Conservation (phyloP, 2,888 invertebrate genomes). For the Sinodicranocentrus sp. region DNA sequence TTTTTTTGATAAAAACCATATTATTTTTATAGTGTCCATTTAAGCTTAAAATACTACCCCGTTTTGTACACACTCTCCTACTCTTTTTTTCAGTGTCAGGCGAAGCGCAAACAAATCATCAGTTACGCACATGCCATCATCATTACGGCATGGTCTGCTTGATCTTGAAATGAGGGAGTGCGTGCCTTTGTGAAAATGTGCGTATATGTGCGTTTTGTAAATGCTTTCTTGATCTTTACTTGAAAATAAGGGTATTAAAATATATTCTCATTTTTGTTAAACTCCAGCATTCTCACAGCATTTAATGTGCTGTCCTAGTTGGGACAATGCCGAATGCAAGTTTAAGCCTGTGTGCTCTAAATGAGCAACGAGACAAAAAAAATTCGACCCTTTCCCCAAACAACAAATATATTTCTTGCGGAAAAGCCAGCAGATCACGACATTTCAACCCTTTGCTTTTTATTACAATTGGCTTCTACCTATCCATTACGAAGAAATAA, state of each 20-base stretch:
- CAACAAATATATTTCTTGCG: too few species aligned
- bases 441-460: constrained; percentile 43
- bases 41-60: constrained; percentile 16
- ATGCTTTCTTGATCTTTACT: background rate
- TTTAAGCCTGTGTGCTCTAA: too few species aligned
- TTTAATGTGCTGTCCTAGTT: constrained; percentile 12
- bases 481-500: constrained; percentile 20
- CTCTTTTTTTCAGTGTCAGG: background rate
- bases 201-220: background rate
- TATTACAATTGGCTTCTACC: constrained; percentile 24
- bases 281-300: too few species aligned
- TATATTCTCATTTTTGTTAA: too few species aligned
- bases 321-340: constrained; percentile 13
- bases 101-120: constrained; percentile 27
- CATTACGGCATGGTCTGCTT: constrained; percentile 7
- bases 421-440: constrained; percentile 8
- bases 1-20: background rate
- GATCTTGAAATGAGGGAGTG: constrained; percentile 19
- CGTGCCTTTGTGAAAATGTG: background rate
- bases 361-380: too few species aligned
- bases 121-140: constrained; percentile 33
- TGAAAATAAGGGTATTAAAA: too few species aligned
- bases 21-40: constrained; percentile 7
- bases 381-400: too few species aligned
- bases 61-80: background rate